Base-by-base conservation (phyloP, 2,888 invertebrate species). In the Xylota segnis region DNA sequence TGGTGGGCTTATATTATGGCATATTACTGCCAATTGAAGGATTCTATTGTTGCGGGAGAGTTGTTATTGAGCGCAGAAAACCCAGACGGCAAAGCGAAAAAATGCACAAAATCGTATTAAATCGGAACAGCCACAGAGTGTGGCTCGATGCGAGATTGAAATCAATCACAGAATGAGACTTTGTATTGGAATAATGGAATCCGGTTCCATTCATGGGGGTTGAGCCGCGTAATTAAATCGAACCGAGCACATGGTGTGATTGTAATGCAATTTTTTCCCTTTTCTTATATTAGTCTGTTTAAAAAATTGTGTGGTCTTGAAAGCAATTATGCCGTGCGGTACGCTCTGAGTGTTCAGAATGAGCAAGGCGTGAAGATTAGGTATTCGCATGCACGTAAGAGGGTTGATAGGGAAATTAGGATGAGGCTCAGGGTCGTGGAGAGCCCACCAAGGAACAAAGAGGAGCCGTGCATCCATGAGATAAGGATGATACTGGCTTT, bases 21-120 rank as follows among this genome's bases (percentile, higher is more conserved):
- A 72, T 68, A 86, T 86, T 86, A 86, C 81, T 86, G 86, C 86
- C 86, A 86, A 77, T 81, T 72, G 86, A 86, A 68, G 18, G 76
- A 63, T 37, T 86, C 76, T 68, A 63, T 86, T 86, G 86, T 86
- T 54, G 14, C 32, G 52, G 2, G 29, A 61, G 66, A 66, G 50
- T 56, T 78, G 66, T 29, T 63, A 63, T 68, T 45, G 54, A 74
- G 59, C 27, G 10, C 23, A 40, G 34, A 47, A 61, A 54, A 66
- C 66, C 29, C 63, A 58, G 27, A 70, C 34, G 16, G 65, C 40
- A 58, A 63, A 54, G 54, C 75, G 10, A 70, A 79, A 50, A 84
- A 79, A 70, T 71, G 71, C 66, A 76, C 70, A 86, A 81, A 86
- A 71, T 86, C 66, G 65, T 71, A 61, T 75, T 84, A 71, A 84